These are phyloP conservation scores for Patagioenas fasciata DNA, from an alignment of 2,113 vertebrate species.

Conservation along the genomic window DNA sequence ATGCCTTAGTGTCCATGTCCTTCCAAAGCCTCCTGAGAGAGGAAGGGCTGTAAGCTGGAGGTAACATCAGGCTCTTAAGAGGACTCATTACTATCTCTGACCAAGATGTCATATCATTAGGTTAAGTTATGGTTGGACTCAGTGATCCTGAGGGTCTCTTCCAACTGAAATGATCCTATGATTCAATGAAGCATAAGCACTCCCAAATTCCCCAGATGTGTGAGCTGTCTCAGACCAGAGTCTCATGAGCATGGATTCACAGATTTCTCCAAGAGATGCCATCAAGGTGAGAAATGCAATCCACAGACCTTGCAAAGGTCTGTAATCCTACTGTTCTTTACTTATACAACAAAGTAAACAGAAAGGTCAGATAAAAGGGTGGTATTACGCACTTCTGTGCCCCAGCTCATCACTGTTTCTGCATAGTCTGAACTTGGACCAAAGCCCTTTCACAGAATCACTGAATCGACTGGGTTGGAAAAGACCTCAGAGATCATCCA, in stretches of 20 bases:
- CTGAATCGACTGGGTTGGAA: too few species aligned
- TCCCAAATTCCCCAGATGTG: fast-evolving
- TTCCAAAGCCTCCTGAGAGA: not conserved
- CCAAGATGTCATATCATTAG: not conserved
- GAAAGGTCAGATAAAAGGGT: not conserved
- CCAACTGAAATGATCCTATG: too few species aligned
- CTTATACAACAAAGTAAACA: not conserved
- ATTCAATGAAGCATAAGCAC: fast-evolving
- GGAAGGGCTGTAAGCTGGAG: not conserved
- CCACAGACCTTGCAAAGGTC: not conserved
- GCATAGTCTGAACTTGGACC: not conserved
- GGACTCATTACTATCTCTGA: not conserved
- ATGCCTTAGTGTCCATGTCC: not conserved
- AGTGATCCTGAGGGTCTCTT: too few species aligned
- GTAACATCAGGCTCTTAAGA: not conserved
- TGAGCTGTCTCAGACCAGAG: not conserved
- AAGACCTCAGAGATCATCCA: too few species aligned
- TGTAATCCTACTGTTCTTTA: not conserved
- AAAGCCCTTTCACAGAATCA: not conserved
- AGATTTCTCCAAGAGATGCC: not conserved
- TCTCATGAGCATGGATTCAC: not conserved
- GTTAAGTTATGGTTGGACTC: too few species aligned
- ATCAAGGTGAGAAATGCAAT: not conserved
- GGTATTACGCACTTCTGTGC: not conserved
- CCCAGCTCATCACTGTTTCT: not conserved